Evolutionary conservation across 2,888 invertebrate species (phyloP).

Genomic region (Archaeoteleia sp.): DNA sequence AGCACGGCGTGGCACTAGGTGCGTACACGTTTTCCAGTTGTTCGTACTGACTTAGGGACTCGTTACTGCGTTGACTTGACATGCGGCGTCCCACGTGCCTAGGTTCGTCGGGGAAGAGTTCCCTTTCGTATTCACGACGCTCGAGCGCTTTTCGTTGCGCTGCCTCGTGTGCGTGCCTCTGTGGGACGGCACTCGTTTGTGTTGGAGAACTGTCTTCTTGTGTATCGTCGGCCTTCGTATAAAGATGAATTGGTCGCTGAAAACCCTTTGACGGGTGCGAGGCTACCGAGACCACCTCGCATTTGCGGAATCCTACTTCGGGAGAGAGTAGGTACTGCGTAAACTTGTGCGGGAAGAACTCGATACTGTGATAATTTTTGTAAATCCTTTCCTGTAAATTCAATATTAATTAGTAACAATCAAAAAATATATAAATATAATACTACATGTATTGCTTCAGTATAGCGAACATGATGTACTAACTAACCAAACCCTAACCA

Average conservation of each 20-base stretch:
- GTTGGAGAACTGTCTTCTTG: constrained; percentile 10
- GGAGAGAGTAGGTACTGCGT: constrained; percentile 92
- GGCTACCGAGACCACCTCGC: constrained; percentile 87
- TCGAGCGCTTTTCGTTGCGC: constrained; percentile 44
- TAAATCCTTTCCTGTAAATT: constrained; percentile 86
- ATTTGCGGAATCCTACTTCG: constrained; percentile 94
- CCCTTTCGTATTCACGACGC: constrained; percentile 54
- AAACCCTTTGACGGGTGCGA: constrained; percentile 93
- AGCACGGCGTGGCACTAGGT: constrained; percentile 69
- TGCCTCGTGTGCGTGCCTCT: constrained; percentile 11
- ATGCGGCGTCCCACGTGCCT: constrained; percentile 64
- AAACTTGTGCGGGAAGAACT: constrained; percentile 94
- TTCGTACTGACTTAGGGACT: constrained; percentile 69
- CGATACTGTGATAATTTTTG: constrained; percentile 88
- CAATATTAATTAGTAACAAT: too few relatives aligned
- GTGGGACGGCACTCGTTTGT: not conserved
- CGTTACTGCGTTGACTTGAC: constrained; percentile 68
- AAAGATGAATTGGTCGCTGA: constrained; percentile 85
- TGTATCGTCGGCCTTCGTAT: constrained; percentile 63
- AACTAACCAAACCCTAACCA: too few relatives aligned
- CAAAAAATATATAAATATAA: too few relatives aligned
- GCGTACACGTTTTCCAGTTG: constrained; percentile 70
- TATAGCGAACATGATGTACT: too few relatives aligned
- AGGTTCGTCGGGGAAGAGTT: constrained; percentile 63
- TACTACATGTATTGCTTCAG: too few relatives aligned